Conservation (phyloP, 2,888 invertebrate species). For the Pardosa pseudoannulata region DNA sequence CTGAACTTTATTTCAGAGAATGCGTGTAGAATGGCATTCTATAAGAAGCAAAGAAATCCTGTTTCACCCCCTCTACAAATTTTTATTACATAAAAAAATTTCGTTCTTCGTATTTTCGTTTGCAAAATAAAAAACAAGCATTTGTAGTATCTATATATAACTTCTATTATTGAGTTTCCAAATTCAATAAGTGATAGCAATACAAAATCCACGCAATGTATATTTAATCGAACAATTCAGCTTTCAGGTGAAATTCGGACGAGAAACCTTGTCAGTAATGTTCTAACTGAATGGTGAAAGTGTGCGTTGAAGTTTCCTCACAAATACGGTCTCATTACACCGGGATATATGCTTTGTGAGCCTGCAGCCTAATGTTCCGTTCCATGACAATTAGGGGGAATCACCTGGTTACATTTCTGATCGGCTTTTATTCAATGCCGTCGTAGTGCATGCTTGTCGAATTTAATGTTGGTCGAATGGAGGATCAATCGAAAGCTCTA, state of each 20-base stretch:
- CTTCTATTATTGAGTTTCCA: background rate
- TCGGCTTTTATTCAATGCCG: background rate
- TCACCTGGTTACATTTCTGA: background rate
- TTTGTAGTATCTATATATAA: too few relatives aligned
- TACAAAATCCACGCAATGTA: background rate
- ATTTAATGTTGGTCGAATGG: background rate
- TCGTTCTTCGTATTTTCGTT: too few relatives aligned
- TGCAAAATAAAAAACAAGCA: too few relatives aligned
- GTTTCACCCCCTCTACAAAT: too few relatives aligned
- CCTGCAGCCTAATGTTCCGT: background rate
- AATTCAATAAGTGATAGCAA: background rate
- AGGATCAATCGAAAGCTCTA: background rate
- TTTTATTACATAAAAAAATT: too few relatives aligned
- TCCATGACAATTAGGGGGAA: slow-evolving; percentile 2
- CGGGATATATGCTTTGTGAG: background rate
- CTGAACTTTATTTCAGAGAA: too few relatives aligned
- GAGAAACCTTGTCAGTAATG: background rate
- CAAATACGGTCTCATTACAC: background rate
- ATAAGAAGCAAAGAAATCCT: too few relatives aligned
- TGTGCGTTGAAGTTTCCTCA: background rate
- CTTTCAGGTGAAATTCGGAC: background rate
- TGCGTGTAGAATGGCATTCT: too few relatives aligned
- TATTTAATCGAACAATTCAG: background rate
- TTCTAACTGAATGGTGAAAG: background rate
- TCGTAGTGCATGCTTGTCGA: background rate